Percentiles rank a stretch among this genome's conserved stretches.
Evolutionary conservation across 2,113 vertebrate genomes (phyloP).

Genomic region (Phodopus roborovskii): DNA sequence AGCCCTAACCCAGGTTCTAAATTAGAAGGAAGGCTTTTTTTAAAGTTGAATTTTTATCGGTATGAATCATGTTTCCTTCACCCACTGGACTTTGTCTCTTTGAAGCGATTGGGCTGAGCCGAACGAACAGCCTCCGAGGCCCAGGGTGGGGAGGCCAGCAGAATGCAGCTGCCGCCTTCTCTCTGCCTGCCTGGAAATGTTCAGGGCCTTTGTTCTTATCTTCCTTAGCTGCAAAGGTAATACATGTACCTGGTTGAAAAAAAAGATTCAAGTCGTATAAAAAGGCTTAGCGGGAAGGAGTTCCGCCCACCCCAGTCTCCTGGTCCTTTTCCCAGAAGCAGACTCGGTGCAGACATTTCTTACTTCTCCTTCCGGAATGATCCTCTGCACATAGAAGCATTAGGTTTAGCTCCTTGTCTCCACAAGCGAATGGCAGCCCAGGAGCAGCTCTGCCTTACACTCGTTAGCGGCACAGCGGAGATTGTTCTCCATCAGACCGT

Average conservation of each 20-base stretch:
- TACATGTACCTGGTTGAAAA: not conserved
- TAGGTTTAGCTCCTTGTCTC: not conserved
- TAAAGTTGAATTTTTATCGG: constrained; percentile 64
- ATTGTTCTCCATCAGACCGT: fast-evolving
- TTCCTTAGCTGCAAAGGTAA: not conserved
- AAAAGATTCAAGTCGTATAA: constrained; percentile 37
- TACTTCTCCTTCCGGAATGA: constrained; percentile 51
- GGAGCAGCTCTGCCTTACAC: not conserved
- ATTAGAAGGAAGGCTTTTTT: constrained; percentile 62
- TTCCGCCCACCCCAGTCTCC: not conserved
- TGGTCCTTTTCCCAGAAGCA: constrained; percentile 31
- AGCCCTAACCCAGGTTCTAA: constrained; percentile 53
- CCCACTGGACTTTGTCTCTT: constrained; percentile 65
- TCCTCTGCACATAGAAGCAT: not conserved
- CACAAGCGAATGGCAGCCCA: not conserved
- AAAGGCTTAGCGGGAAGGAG: constrained; percentile 7
- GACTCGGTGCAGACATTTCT: not conserved
- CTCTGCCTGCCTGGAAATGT: not conserved
- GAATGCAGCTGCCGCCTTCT: not conserved
- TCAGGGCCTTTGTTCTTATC: not conserved
- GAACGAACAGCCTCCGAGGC: not conserved
- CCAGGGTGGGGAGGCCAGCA: not conserved
- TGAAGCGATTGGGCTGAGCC: not conserved
- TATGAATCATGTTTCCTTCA: constrained; percentile 68
- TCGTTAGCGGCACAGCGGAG: not conserved